Percentiles rank a stretch among this genome's conserved stretches.
Evolutionary conservation across 2,888 invertebrate species (phyloP).

Genomic region (Harpagoxenus sublaevis): DNA sequence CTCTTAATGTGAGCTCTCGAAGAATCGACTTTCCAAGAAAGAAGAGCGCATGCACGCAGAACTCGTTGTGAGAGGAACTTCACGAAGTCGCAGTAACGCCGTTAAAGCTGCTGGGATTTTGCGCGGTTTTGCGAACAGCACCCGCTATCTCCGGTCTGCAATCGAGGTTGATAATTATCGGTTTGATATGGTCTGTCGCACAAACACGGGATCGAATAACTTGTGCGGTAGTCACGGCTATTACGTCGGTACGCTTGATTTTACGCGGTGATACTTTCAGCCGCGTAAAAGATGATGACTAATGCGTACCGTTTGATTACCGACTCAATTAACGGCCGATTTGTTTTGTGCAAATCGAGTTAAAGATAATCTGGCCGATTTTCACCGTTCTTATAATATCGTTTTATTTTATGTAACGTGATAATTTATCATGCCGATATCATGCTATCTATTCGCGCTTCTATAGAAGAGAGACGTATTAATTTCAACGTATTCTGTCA

Average conservation of each 20-base stretch:
- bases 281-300: conserved; percentile 32
- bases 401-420: background rate
- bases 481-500: background rate
- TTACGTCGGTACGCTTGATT: conserved; percentile 38
- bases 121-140: conserved; percentile 39
- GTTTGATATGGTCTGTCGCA: conserved; percentile 52
- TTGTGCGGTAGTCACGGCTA: conserved; percentile 36
- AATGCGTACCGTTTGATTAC: conserved; percentile 32
- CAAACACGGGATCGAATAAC: conserved; percentile 40
- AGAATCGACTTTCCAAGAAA: conserved; percentile 16
- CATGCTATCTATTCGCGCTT: background rate
- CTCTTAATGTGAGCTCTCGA: background rate
- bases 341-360: conserved; percentile 1
- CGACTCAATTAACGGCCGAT: conserved; percentile 4
- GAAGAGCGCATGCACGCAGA: conserved; percentile 4
- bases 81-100: conserved; percentile 15
- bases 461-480: background rate
- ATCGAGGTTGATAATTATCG: conserved; percentile 47
- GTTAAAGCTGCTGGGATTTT: conserved; percentile 3
- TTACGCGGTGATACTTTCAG: conserved; percentile 29
- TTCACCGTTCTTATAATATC: background rate
- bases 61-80: conserved; percentile 23
- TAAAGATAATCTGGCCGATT: background rate
- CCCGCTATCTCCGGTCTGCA: conserved; percentile 40
- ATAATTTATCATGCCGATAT: background rate